Base-by-base conservation (phyloP, 2,797 vertebrate species). In the Oryzias sinensis region DNA sequence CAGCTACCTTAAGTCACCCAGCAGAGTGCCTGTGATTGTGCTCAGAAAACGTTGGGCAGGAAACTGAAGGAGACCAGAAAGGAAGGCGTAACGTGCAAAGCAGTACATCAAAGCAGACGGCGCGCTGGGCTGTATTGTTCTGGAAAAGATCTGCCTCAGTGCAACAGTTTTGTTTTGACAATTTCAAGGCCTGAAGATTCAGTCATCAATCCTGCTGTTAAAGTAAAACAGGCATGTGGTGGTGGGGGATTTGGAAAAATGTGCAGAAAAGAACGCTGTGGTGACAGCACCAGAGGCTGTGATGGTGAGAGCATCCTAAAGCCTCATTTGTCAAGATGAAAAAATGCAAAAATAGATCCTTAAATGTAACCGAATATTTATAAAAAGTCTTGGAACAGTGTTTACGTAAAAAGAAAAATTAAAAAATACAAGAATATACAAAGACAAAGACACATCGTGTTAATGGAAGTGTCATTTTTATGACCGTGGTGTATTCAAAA, bases 1-100 rank as follows among this genome's bases (percentile, higher is more conserved):
- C 82, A 58, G 79, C 67, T 72, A 73, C 74, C 74, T 73, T 68
- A 72, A 83, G 70, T 80, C 58, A 72, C 67, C 80, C 70, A 62
- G 52, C 43, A 37, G 54, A 65, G 60, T 68, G 47, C 54, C 56
- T 62, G 56, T 54, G 33, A 42, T 29, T 57, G 33, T 42, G n/a
- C 43, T 5, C 13, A 20, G 43, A 52, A 41, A 45, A 56, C 14
- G 33, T 55, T 56, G 33, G 33, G 33, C 42, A 56, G 41, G 42
- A 20, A 50, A 40, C 37, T 40, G 40, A 52, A 42, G 13, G 9
- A 43, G 17, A 37, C 43, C 11, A 47, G 61, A 58, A 51, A 68
- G 49, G 43, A 68, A 61, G 49, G 59, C 48, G 43, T 40, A 50
- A 58, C 56, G 49, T 66, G 42, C 0, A 49, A 68, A 71, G 44